Base-by-base conservation (phyloP, 2,113 vertebrate species). In the Gavia stellata region DNA sequence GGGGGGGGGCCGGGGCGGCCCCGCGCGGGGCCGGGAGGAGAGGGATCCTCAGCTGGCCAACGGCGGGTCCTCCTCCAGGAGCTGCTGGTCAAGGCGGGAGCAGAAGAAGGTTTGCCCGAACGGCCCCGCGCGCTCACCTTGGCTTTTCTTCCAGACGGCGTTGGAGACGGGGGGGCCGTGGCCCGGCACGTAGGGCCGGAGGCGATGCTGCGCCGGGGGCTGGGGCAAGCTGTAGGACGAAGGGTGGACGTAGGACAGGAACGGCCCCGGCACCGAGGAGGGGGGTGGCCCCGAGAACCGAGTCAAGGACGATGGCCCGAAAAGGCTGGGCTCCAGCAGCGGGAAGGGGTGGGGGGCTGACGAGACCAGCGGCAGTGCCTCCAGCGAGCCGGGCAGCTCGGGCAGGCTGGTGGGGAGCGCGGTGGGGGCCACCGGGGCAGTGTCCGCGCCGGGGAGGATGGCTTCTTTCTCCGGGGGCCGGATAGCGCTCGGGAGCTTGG, bases 141-240 rank as follows among this genome's bases (percentile, higher is more conserved):
- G 99, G 95, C 97, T 99, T 94, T 99, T 99, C 92, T 98, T 99
- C 99, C 99, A 99, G 86, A 99, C 92, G 4, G 98, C 98, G 7
- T 98, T 97, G 73, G 98, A 98, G 20, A 96, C 93, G 1, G 98
- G 98, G 4, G 98, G 96, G 42, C 98, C 97, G 10, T 98, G 97
- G 11, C 88, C 90, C 3, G 97, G 97, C 47, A 96, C 82, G 68
- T 95, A 89, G 20, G 97, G 88, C 80, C 97, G 97, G 59, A 97
- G 96, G 70, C 97, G 98, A 38, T 97, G 96, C 81, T 97, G 97
- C 2, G 92, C 95, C 18, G 97, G 55, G 65, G 97, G 92, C 61
- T 94, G 97, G 65, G 97, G 44, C 89, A 97, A 75, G 26, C 81
- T 31, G 78, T 96, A 98, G 74, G 97, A 78, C 12, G 94, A 81